Percentiles rank a stretch among this genome's conserved stretches.
phyloP scores from a whole-genome alignment of 2,888 invertebrate genomes.

The Ichneumoninae sp. region DNA sequence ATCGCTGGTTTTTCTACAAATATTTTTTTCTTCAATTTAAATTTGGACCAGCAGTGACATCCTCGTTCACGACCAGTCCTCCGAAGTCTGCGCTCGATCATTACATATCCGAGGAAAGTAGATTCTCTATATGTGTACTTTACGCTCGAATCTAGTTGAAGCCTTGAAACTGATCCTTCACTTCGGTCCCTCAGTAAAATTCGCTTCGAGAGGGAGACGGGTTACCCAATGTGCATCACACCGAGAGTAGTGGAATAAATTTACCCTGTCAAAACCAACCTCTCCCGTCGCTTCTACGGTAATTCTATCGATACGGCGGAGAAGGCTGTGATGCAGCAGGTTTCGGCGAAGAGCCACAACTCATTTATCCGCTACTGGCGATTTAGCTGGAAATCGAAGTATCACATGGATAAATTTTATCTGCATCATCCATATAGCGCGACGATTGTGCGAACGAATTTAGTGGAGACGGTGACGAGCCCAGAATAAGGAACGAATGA shows the following conservation, averaged over 20 bases:
- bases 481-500: not conserved
- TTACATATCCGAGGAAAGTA: slow-evolving; percentile 26
- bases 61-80: not conserved
- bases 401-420: slow-evolving; percentile 61
- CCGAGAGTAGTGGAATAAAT: slow-evolving; percentile 52
- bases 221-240: slow-evolving; percentile 45
- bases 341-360: slow-evolving; percentile 53
- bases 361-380: slow-evolving; percentile 53
- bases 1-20: too few relatives aligned
- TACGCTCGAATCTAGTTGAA: slow-evolving; percentile 24
- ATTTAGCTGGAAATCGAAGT: slow-evolving; percentile 51
- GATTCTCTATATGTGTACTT: slow-evolving; percentile 22
- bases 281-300: slow-evolving; percentile 2
- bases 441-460: slow-evolving; percentile 20
- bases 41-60: not conserved
- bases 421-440: slow-evolving; percentile 42
- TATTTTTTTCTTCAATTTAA: not conserved
- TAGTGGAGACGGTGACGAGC: slow-evolving; percentile 30
- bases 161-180: slow-evolving; percentile 23
- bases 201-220: slow-evolving; percentile 33
- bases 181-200: slow-evolving; percentile 33
- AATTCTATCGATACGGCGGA: slow-evolving; percentile 26
- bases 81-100: not conserved
- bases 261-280: slow-evolving; percentile 38
- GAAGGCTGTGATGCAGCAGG: slow-evolving; percentile 12